A percentile compares a stretch with the other conserved stretches of the same genome.
Evolutionary conservation across 2,113 vertebrate species (phyloP).

Genomic region (Thunnus thynnus): DNA sequence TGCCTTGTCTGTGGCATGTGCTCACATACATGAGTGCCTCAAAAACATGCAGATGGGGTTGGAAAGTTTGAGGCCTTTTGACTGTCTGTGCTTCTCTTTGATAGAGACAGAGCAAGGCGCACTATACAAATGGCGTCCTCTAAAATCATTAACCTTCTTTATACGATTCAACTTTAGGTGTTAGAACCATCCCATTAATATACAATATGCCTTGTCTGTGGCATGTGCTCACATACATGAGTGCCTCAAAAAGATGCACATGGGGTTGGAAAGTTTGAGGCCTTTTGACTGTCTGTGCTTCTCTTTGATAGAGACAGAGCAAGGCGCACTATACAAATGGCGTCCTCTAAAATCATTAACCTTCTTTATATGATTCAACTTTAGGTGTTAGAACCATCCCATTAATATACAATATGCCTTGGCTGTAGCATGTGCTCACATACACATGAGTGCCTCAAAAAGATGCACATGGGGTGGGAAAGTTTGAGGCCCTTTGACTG

Average conservation of each 20-base stretch:
- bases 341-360: constrained; percentile 9
- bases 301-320: constrained; percentile 23
- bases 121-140: not conserved
- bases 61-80: constrained; percentile 40
- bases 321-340: not conserved
- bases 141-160: not conserved
- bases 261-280: constrained; percentile 42
- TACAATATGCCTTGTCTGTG: not conserved
- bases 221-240: constrained; percentile 32
- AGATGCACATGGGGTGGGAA: constrained; percentile 38
- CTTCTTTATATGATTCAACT: not conserved
- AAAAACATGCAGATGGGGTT: constrained; percentile 16
- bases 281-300: not conserved
- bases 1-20: constrained; percentile 7
- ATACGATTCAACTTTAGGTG: not conserved
- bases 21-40: constrained; percentile 31
- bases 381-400: constrained; percentile 6
- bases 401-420: constrained; percentile 7
- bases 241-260: constrained; percentile 17
- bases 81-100: constrained; percentile 2
- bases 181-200: constrained; percentile 27
- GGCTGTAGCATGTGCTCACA: constrained; percentile 24
- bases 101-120: constrained; percentile 9
- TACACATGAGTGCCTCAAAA: constrained; percentile 35
- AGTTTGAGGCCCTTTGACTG: constrained; percentile 12